Conservation (phyloP, 2,113 vertebrate species). For the Eudorcas thomsonii region DNA sequence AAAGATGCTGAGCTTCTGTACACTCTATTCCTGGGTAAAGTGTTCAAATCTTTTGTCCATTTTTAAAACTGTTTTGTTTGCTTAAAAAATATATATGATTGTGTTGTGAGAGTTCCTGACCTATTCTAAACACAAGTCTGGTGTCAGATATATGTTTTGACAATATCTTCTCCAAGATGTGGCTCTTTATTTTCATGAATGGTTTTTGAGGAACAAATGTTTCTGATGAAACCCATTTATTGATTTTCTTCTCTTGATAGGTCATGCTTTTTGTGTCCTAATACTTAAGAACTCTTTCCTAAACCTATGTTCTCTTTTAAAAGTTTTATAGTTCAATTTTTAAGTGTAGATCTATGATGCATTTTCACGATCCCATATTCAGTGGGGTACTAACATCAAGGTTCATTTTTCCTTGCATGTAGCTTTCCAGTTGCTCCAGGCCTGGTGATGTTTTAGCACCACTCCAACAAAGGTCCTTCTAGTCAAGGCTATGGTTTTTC, state of each 20-base stretch:
- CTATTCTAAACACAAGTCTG: not conserved
- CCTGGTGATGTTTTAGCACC: not conserved
- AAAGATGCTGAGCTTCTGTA: not conserved
- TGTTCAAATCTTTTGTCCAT: not conserved
- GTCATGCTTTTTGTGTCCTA: not conserved
- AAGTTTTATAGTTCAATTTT: not conserved
- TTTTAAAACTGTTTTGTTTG: not conserved
- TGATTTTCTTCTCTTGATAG: not conserved
- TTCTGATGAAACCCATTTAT: not conserved
- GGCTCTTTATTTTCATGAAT: not conserved
- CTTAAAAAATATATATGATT: not conserved
- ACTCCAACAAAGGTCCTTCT: not conserved
- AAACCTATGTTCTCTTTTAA: not conserved
- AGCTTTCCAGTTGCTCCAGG: not conserved
- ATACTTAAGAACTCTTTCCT: conserved; percentile 35
- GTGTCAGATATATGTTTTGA: not conserved
- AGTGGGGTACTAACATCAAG: not conserved
- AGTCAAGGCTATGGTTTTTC: too few relatives aligned
- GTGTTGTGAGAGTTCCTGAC: not conserved
- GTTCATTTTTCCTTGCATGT: not conserved
- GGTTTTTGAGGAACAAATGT: not conserved
- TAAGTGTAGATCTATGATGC: not conserved
- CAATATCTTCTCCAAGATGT: not conserved
- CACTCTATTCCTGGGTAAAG: not conserved
- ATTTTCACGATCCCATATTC: not conserved